A percentile compares a stretch with the other conserved stretches of the same genome.
phyloP scores from a whole-genome alignment of 2,888 invertebrate species.

The Sinelater perroti region DNA sequence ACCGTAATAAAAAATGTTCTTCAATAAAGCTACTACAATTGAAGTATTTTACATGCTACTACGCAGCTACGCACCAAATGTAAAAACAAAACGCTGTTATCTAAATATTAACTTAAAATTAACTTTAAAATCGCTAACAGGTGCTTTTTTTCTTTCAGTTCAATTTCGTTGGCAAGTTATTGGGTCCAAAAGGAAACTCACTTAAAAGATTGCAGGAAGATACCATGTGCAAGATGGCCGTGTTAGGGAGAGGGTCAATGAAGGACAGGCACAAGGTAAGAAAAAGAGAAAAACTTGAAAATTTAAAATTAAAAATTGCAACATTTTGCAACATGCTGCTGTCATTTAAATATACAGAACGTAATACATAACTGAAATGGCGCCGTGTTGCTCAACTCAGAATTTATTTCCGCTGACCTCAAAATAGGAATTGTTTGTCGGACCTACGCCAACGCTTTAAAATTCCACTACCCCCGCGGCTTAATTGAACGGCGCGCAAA shows the following conservation, averaged over 20 bases:
- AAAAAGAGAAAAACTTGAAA: conserved; percentile 9
- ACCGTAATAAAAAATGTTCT: neutral
- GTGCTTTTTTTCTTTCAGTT: conserved; percentile 68
- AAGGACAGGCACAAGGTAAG: conserved; percentile 87
- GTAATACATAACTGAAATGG: conserved; percentile 10
- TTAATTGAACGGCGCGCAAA: conserved; percentile 23
- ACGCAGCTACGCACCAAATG: neutral
- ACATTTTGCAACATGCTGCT: neutral
- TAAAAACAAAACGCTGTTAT: neutral
- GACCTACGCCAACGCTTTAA: conserved; percentile 14
- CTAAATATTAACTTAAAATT: neutral
- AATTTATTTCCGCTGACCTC: conserved; percentile 13
- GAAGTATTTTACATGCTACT: too few relatives aligned
- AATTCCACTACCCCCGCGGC: neutral
- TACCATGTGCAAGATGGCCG: conserved; percentile 96
- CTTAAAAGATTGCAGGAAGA: conserved; percentile 92
- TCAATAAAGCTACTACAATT: too few relatives aligned
- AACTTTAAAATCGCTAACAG: neutral
- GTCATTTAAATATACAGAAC: neutral
- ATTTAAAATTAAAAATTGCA: too few relatives aligned
- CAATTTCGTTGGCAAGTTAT: conserved; percentile 93
- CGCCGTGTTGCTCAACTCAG: conserved; percentile 3
- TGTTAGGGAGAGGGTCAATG: conserved; percentile 92
- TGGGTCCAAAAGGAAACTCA: conserved; percentile 94
- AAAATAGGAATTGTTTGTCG: conserved; percentile 15